These are phyloP conservation scores for Chaenocephalus aceratus DNA, from an alignment of 2,113 vertebrate species.

Conservation along the genomic window DNA sequence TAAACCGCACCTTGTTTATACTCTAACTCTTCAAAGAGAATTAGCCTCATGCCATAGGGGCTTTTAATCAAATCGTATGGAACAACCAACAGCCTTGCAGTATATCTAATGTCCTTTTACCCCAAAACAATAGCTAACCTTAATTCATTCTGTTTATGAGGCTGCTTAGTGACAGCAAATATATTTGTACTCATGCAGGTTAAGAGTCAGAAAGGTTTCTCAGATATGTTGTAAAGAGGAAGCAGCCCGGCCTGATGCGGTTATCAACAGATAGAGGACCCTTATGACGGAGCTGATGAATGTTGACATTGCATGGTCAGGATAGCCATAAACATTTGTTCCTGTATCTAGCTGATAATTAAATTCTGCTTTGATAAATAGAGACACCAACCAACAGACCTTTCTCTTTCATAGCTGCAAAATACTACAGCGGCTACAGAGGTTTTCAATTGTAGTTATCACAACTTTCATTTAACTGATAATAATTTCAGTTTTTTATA, in stretches of 20 bases:
- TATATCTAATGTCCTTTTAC: conserved; percentile 25
- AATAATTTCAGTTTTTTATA: too few relatives aligned
- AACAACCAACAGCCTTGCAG: not conserved
- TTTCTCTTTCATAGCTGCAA: not conserved
- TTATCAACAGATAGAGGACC: conserved; percentile 61
- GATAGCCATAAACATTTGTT: conserved; percentile 60
- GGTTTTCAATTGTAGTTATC: not conserved
- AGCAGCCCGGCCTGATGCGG: conserved; percentile 8
- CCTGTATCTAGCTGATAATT: conserved; percentile 76
- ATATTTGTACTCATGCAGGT: conserved; percentile 29
- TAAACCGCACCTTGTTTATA: conserved; percentile 18
- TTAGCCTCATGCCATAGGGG: not conserved
- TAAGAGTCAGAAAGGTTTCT: conserved; percentile 21
- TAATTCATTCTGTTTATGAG: conserved; percentile 40
- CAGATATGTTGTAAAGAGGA: conserved; percentile 25
- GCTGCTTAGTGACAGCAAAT: conserved; percentile 27
- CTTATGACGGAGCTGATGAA: conserved; percentile 72
- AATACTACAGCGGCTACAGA: conserved; percentile 4
- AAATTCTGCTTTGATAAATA: conserved; percentile 75
- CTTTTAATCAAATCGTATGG: not conserved
- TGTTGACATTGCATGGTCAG: conserved; percentile 48
- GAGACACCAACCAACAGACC: conserved; percentile 49
- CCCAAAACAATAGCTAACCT: conserved; percentile 3
- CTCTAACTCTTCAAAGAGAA: not conserved
- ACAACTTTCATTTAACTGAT: not conserved